These are phyloP conservation scores for Drosophila algonquin DNA, from an alignment of 2,888 invertebrate genomes.

Conservation along the genomic window DNA sequence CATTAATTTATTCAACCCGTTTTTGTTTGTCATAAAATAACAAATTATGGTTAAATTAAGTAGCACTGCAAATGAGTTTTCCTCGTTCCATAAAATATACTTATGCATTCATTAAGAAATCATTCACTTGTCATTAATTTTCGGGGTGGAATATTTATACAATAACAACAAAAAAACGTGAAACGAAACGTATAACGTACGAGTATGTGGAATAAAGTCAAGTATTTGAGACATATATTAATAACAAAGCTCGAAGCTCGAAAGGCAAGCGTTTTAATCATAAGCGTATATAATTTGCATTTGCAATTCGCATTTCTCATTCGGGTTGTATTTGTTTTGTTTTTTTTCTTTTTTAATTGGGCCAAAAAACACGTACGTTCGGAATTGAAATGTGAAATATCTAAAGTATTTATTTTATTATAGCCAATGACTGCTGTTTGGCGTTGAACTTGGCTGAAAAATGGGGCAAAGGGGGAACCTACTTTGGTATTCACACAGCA, in stretches of 20 bases:
- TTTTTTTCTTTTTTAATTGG: conserved; percentile 32
- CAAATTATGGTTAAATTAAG: conserved; percentile 39
- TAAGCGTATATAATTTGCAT: conserved; percentile 58
- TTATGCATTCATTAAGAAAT: conserved; percentile 46
- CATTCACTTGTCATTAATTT: conserved; percentile 50
- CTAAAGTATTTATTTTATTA: conserved; percentile 41
- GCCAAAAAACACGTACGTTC: conserved; percentile 40
- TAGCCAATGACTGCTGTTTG: conserved; percentile 19
- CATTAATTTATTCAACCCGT: conserved; percentile 27
- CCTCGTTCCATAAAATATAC: conserved; percentile 37
- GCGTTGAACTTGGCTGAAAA: conserved; percentile 6
- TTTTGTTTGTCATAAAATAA: conserved; percentile 14
- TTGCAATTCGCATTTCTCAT: conserved; percentile 14
- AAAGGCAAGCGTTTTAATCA: conserved; percentile 26
- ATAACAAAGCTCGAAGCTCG: conserved; percentile 37
- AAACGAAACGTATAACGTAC: conserved; percentile 1
- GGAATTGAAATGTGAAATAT: conserved; percentile 39
- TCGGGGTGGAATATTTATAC: conserved; percentile 28
- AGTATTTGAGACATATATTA: conserved; percentile 31
- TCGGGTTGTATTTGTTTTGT: conserved; percentile 1
- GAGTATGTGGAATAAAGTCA: conserved; percentile 12
- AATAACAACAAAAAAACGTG: neutral
- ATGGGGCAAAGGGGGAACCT: conserved; percentile 29
- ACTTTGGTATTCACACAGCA: conserved; percentile 39
- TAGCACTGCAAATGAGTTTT: conserved; percentile 41